phyloP scores from a whole-genome alignment of 2,888 invertebrate genomes.

The Pyralis farinalis region DNA sequence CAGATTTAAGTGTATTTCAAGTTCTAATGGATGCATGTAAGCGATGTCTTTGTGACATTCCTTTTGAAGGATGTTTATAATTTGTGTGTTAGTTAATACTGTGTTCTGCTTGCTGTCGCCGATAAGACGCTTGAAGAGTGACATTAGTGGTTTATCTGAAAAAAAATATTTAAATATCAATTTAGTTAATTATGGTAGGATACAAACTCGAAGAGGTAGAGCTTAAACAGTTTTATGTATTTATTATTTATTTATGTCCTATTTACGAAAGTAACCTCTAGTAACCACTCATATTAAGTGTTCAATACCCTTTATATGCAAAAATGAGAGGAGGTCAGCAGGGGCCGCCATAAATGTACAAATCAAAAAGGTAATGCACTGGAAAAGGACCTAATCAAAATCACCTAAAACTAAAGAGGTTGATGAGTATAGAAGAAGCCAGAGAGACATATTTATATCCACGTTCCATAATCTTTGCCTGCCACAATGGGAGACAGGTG shows the following conservation, averaged over 20 bases:
- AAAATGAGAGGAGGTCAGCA: no score
- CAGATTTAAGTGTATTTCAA: constrained; percentile 54
- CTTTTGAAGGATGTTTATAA: constrained; percentile 46
- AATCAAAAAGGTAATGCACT: no score
- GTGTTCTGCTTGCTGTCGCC: constrained; percentile 50
- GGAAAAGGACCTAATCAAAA: no score
- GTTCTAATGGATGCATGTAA: constrained; percentile 41
- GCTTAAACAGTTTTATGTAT: no score
- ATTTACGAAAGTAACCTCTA: no score
- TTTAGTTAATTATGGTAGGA: not conserved
- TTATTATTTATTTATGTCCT: no score
- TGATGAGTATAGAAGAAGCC: no score
- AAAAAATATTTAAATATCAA: constrained; percentile 13
- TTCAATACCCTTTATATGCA: not conserved
- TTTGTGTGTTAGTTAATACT: constrained; percentile 53
- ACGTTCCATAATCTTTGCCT: no score
- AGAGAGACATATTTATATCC: no score
- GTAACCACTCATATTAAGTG: not conserved
- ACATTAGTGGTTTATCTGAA: constrained; percentile 57
- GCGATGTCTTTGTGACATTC: constrained; percentile 46
- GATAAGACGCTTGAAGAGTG: constrained; percentile 47
- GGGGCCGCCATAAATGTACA: no score
- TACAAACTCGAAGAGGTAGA: not conserved
- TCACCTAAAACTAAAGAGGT: no score
- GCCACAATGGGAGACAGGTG: no score